phyloP scores from a whole-genome alignment of 2,113 vertebrate species.

The Rhabdornis inornatus region DNA sequence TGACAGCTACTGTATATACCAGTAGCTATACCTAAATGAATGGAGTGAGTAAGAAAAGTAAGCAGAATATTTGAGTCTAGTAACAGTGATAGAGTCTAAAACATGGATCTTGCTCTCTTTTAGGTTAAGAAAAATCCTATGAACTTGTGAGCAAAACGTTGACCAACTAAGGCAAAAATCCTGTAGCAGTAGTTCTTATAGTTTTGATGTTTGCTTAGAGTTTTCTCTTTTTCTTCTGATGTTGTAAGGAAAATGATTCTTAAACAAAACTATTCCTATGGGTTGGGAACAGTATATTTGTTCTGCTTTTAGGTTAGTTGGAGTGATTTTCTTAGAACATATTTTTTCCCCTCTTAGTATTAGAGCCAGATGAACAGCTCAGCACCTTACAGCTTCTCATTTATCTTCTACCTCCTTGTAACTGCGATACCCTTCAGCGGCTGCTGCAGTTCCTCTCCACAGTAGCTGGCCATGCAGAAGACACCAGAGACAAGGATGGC shows the following conservation, averaged over 20 bases:
- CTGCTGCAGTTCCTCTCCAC: constrained; percentile 91
- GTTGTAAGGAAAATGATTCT: neutral
- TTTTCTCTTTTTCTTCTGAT: neutral
- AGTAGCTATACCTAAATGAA: neutral
- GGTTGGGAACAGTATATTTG: neutral
- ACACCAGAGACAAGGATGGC: constrained; percentile 79
- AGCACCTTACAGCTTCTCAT: constrained; percentile 88
- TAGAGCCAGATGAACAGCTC: constrained; percentile 87
- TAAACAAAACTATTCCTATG: neutral
- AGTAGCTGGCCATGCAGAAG: constrained; percentile 87
- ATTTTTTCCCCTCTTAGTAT: constrained; percentile 76
- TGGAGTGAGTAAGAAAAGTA: neutral
- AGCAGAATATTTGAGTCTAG: neutral
- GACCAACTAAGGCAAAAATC: neutral
- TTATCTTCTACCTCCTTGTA: constrained; percentile 94
- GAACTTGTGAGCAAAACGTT: neutral
- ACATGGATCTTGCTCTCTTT: neutral
- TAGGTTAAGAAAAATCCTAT: neutral
- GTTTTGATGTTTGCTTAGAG: neutral
- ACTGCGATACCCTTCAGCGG: constrained; percentile 93
- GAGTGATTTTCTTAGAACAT: constrained; percentile 47
- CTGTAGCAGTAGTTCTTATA: neutral
- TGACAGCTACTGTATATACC: neutral
- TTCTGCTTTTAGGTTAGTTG: constrained; percentile 36
- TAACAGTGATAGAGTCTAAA: neutral